phyloP scores from a whole-genome alignment of 2,888 invertebrate genomes.

The Lepidochrysops patricia region DNA sequence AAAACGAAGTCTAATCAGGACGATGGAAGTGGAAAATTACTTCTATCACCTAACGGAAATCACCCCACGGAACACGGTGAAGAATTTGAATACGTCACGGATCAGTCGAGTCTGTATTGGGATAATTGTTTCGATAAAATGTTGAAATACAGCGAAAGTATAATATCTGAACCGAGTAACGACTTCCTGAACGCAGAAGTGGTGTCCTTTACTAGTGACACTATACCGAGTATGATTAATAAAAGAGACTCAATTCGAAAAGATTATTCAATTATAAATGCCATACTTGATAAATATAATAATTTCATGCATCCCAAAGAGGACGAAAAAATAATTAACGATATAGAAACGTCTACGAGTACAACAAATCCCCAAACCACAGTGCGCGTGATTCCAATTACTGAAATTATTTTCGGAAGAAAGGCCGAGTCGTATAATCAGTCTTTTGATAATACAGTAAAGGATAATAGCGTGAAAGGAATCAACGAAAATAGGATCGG shows the following conservation, averaged over 20 bases:
- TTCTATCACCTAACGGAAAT: slow-evolving; percentile 31
- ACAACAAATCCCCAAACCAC: slow-evolving; percentile 13
- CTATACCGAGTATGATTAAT: slow-evolving; percentile 20
- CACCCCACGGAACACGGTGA: slow-evolving; percentile 20
- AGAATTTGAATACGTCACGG: slow-evolving; percentile 24
- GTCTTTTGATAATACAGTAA: slow-evolving; percentile 27
- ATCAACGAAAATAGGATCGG: slow-evolving; percentile 47
- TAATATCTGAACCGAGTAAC: slow-evolving; percentile 29
- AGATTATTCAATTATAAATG: slow-evolving; percentile 19
- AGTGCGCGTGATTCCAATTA: slow-evolving; percentile 50
- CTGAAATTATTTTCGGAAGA: slow-evolving; percentile 43
- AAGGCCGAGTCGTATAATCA: slow-evolving; percentile 21
- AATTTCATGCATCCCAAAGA: slow-evolving; percentile 9
- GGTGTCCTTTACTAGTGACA: slow-evolving; percentile 23
- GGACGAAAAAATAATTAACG: slow-evolving; percentile 10
- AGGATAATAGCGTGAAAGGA: slow-evolving; percentile 38
- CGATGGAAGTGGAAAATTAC: slow-evolving; percentile 38
- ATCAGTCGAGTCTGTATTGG: slow-evolving; percentile 48
- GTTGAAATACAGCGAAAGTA: slow-evolving; percentile 35
- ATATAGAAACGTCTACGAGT: neutral
- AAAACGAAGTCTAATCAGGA: slow-evolving; percentile 38
- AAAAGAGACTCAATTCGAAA: slow-evolving; percentile 42
- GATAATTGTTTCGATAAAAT: slow-evolving; percentile 53
- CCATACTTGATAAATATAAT: neutral
- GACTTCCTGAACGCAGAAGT: slow-evolving; percentile 40